A percentile compares a stretch with the other conserved stretches of the same genome.
These are phyloP conservation scores for Hydriomena furcata DNA, from an alignment of 2,888 invertebrate species.

Conservation along the genomic window DNA sequence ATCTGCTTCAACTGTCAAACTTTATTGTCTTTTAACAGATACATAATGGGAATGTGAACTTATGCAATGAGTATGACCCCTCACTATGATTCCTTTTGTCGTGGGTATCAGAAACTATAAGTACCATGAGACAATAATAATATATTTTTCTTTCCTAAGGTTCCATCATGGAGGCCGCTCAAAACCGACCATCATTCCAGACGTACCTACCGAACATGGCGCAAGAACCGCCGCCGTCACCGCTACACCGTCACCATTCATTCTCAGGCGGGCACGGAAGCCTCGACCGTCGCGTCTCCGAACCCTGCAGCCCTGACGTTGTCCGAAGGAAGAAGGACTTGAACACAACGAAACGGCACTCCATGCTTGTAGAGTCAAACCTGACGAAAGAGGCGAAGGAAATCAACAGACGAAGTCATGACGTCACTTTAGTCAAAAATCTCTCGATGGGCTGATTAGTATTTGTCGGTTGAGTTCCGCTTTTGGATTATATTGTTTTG, in stretches of 20 bases:
- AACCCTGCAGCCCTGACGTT: constrained; percentile 71
- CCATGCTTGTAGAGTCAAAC: constrained; percentile 73
- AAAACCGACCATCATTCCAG: constrained; percentile 83
- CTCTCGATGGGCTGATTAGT: constrained; percentile 73
- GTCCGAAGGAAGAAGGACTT: constrained; percentile 70
- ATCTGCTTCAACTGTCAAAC: no score
- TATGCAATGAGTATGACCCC: no score
- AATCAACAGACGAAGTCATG: constrained; percentile 70
- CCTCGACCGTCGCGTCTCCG: constrained; percentile 68
- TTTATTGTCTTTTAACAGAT: no score
- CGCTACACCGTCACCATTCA: constrained; percentile 60
- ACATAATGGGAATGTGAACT: no score
- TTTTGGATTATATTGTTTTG: constrained; percentile 15
- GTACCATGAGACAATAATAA: no score
- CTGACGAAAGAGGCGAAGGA: constrained; percentile 66
- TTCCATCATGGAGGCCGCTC: constrained; percentile 88
- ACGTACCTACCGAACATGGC: constrained; percentile 70
- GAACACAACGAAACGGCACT: constrained; percentile 69
- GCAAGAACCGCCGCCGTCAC: constrained; percentile 54
- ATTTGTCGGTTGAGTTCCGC: background rate
- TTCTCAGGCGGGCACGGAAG: constrained; percentile 50
- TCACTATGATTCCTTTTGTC: no score
- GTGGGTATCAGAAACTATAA: no score
- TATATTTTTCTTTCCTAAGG: constrained; percentile 50
- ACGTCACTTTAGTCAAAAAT: constrained; percentile 68